These are phyloP conservation scores for Yponomeuta evonymella DNA, from an alignment of 2,888 invertebrate genomes.

Conservation along the genomic window DNA sequence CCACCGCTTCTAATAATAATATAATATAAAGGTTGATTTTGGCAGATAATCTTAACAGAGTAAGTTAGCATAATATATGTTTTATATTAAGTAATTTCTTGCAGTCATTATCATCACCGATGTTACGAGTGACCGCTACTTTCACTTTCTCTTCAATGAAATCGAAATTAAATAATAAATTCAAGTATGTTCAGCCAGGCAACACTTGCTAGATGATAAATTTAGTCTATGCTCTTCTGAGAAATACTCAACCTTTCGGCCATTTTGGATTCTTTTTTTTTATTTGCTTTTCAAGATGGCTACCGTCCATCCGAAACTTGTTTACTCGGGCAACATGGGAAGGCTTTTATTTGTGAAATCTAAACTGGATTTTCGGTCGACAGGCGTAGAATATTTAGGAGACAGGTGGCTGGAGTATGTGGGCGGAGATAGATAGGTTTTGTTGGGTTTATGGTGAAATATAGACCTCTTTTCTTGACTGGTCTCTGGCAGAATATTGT, in stretches of 20 bases:
- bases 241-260: conserved; percentile 30
- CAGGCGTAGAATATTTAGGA: conserved; percentile 14
- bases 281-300: conserved; percentile 43
- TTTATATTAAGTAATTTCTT: too few species aligned
- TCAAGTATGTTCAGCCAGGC: not conserved
- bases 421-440: not conserved
- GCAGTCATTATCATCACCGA: too few species aligned
- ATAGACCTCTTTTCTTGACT: not conserved
- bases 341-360: conserved; percentile 18
- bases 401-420: conserved; percentile 17
- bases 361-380: conserved; percentile 20
- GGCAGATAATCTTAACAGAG: too few species aligned
- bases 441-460: not conserved
- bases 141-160: too few species aligned
- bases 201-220: not conserved
- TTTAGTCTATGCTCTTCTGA: not conserved
- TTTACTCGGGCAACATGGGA: conserved; percentile 31
- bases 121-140: too few species aligned
- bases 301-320: conserved; percentile 35
- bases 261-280: conserved; percentile 31
- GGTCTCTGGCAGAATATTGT: too few species aligned
- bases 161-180: not conserved
- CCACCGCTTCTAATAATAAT: too few species aligned
- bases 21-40: too few species aligned
- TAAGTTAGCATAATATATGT: too few species aligned